Percentiles rank a stretch among this genome's conserved stretches.
Evolutionary conservation across 2,888 invertebrate species (phyloP).

Genomic region (Philereme transversata): DNA sequence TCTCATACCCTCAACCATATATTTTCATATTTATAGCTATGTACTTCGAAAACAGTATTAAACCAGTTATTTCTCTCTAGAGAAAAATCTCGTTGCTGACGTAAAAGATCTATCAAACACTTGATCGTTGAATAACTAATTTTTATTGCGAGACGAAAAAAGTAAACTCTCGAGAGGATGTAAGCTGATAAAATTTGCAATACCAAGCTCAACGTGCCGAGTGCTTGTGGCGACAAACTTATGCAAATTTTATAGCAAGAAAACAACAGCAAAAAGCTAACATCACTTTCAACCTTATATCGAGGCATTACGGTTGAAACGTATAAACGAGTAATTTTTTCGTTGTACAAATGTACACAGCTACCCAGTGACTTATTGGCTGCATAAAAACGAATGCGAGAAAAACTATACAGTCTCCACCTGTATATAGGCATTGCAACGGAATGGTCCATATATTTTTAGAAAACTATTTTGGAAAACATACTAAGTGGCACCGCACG

Average conservation of each 20-base stretch:
- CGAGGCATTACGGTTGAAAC: background rate
- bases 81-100: constrained; percentile 8
- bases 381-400: constrained; percentile 12
- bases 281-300: constrained; percentile 14
- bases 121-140: constrained; percentile 25
- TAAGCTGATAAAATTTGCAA: constrained; percentile 48
- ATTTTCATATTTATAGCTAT: background rate
- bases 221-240: constrained; percentile 36
- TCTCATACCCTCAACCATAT: too few relatives aligned
- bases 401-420: background rate
- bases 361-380: constrained; percentile 32
- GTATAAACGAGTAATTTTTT: constrained; percentile 1
- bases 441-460: too few relatives aligned
- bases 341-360: background rate
- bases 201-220: constrained; percentile 33
- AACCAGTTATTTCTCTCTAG: background rate
- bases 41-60: background rate
- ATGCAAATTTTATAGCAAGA: constrained; percentile 47
- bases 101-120: constrained; percentile 22
- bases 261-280: constrained; percentile 28
- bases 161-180: constrained; percentile 32
- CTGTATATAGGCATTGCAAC: too few relatives aligned
- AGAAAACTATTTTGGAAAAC: too few relatives aligned
- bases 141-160: constrained; percentile 30
- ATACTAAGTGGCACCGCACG: too few relatives aligned